Evolutionary conservation across 2,888 invertebrate genomes (phyloP).

Genomic region (Platynereis dumerilii): DNA sequence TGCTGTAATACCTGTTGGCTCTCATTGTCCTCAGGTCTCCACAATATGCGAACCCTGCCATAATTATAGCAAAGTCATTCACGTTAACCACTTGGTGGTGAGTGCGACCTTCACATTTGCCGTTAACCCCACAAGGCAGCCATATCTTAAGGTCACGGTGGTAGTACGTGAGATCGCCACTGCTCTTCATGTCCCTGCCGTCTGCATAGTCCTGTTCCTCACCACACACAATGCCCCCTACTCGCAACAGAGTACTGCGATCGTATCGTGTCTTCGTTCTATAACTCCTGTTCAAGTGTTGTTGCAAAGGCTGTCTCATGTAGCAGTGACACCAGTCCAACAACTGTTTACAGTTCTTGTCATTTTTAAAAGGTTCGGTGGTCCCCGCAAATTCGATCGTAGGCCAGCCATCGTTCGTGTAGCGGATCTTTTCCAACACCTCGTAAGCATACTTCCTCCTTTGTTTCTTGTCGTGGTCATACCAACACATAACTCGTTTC

Average conservation of each 20-base stretch:
- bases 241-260: constrained; percentile 25
- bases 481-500: constrained; percentile 30
- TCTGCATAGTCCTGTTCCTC: constrained; percentile 5
- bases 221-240: constrained; percentile 27
- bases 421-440: constrained; percentile 33
- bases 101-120: constrained; percentile 24
- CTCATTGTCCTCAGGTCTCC: constrained; percentile 13
- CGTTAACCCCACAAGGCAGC: constrained; percentile 30
- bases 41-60: constrained; percentile 32
- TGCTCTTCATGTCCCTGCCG: constrained; percentile 12
- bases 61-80: constrained; percentile 30
- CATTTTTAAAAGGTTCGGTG: constrained; percentile 25
- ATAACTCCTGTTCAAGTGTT: constrained; percentile 27
- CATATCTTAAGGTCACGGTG: constrained; percentile 28
- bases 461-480: constrained; percentile 16
- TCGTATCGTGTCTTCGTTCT: constrained; percentile 30
- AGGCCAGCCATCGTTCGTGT: constrained; percentile 33
- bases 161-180: constrained; percentile 26
- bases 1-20: constrained; percentile 26
- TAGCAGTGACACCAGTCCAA: constrained; percentile 19
- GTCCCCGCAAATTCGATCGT: constrained; percentile 29
- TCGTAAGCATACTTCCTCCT: constrained; percentile 16
- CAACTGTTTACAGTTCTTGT: constrained; percentile 26
- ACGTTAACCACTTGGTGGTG: constrained; percentile 32
- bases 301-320: constrained; percentile 27